Evolutionary conservation across 2,113 vertebrate genomes (phyloP).

Genomic region (Rhinolophus ferrumequinum): DNA sequence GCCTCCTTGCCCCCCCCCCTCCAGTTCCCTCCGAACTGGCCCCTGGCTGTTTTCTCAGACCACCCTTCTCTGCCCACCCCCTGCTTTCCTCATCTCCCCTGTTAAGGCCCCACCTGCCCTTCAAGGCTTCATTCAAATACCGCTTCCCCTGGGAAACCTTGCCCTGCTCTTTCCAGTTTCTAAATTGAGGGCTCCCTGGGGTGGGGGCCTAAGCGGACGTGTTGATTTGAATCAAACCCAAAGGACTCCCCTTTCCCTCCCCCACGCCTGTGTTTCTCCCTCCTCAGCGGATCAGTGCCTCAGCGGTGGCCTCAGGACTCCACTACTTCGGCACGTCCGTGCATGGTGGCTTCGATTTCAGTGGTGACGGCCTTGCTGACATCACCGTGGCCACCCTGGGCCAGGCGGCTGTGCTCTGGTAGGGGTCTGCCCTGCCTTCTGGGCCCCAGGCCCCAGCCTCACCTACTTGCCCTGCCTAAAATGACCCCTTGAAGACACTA

Average conservation of each 20-base stretch:
- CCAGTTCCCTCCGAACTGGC: neutral
- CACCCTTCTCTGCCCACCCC: neutral
- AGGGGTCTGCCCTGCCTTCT: slow-evolving; percentile 50
- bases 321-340: slow-evolving; percentile 81
- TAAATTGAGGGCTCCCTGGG: neutral
- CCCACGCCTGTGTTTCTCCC: neutral
- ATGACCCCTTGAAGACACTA: neutral
- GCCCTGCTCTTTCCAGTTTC: neutral
- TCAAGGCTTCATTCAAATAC: neutral
- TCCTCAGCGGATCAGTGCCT: slow-evolving; percentile 75
- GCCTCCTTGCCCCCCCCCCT: neutral
- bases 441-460: neutral
- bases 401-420: slow-evolving; percentile 76
- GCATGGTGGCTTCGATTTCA: slow-evolving; percentile 78
- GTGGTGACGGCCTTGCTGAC: slow-evolving; percentile 70
- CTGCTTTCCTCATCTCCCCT: neutral
- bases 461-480: neutral
- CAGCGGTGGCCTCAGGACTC: slow-evolving; percentile 56
- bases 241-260: neutral
- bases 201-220: neutral
- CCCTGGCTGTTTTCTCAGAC: neutral
- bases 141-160: neutral
- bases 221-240: neutral
- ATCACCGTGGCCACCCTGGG: slow-evolving; percentile 71
- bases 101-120: neutral